Evolutionary conservation across 1,140 invertebrate genomes (phyloP).

Genomic region (Camponotus floridanus): DNA sequence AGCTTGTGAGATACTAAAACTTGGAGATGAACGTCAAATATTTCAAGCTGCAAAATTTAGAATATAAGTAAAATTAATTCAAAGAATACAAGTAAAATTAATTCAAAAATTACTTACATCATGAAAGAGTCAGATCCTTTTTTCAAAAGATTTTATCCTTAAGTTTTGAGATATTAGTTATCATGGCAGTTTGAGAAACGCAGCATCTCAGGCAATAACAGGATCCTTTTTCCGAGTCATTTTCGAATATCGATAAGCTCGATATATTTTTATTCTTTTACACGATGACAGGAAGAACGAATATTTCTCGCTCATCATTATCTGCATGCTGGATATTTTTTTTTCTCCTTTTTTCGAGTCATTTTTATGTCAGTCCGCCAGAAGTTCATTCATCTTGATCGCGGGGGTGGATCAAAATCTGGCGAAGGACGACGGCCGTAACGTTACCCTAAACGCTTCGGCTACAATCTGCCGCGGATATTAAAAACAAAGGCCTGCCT

Average conservation of each 20-base stretch:
- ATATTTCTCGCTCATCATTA: not conserved
- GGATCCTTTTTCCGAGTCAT: not conserved
- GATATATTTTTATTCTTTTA: not conserved
- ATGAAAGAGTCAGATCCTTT: not conserved
- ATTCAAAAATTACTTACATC: not conserved
- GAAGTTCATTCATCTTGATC: slow-evolving; percentile 46
- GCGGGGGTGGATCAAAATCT: slow-evolving; percentile 53
- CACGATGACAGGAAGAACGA: not conserved
- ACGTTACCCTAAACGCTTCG: slow-evolving; percentile 68
- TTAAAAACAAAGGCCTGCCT: slow-evolving; percentile 84
- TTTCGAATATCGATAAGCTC: not conserved
- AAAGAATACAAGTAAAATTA: not conserved
- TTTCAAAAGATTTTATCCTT: not conserved
- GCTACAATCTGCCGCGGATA: slow-evolving; percentile 78
- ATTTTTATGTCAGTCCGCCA: slow-evolving; percentile 4
- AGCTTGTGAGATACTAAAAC: not conserved
- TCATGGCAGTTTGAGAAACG: not conserved
- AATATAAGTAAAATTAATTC: not conserved
- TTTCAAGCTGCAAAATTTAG: not conserved
- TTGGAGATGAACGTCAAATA: not conserved
- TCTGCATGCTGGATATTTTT: not conserved
- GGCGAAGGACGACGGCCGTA: slow-evolving; percentile 62
- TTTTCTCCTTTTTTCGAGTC: not conserved
- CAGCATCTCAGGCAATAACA: no score
- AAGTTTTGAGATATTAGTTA: not conserved